These are phyloP conservation scores for Turritopsis rubra DNA, from an alignment of 30 jellyfish, hydroid and myxozoan species.

Conservation along the genomic window DNA sequence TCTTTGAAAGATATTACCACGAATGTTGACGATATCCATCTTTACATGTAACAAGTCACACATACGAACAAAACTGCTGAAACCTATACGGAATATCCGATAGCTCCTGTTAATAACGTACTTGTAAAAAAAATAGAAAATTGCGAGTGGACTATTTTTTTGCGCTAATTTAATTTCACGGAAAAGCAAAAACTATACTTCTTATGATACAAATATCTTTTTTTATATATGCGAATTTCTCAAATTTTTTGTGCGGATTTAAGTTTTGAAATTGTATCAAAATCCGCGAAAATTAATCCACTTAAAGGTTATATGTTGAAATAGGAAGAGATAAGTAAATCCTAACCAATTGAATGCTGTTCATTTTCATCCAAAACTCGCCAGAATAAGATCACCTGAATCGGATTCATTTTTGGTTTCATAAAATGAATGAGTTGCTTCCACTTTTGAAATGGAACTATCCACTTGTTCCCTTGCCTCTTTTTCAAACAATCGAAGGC, in stretches of 20 bases:
- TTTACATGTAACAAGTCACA: constrained; percentile 81
- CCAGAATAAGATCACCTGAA: constrained; percentile 85
- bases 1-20: constrained; percentile 72
- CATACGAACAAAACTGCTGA: constrained; percentile 59
- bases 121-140: too few relatives aligned
- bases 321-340: not conserved
- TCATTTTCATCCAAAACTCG: constrained; percentile 75
- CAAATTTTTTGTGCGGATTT: too few relatives aligned
- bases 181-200: too few relatives aligned
- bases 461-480: constrained; percentile 54
- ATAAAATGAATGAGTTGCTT: constrained; percentile 75
- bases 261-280: not conserved
- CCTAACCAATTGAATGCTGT: constrained; percentile 51
- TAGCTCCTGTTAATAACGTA: too few relatives aligned
- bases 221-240: too few relatives aligned
- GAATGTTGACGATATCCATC: constrained; percentile 56
- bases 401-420: constrained; percentile 93
- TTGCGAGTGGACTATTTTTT: too few relatives aligned
- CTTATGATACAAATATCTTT: too few relatives aligned
- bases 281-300: too few relatives aligned
- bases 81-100: constrained; percentile 36
- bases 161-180: too few relatives aligned
- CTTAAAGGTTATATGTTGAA: too few relatives aligned
- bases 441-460: constrained; percentile 82
- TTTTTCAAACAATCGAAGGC: constrained; percentile 84